Base-by-base conservation (phyloP, 2,113 vertebrate genomes). In the Mohoua ochrocephala region DNA sequence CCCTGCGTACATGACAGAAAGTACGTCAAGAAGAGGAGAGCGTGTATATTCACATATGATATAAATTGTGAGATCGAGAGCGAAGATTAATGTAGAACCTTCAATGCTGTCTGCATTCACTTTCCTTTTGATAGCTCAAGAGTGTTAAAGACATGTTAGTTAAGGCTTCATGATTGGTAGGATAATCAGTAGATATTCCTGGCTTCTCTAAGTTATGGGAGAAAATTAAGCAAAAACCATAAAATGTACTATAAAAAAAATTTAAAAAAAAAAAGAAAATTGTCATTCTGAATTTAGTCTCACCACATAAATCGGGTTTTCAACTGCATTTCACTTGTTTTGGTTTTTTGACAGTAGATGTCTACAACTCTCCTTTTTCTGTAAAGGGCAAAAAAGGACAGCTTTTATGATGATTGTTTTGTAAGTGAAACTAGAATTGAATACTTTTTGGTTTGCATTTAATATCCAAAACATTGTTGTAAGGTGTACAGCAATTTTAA, bases 221-320 rank as follows among this genome's bases (percentile, higher is more conserved):
- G 30, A 39, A 28, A 65, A 57, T 47, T 4, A 89, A 60, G 30
- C 3, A 7, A 50, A 52, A 60, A 33, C 50, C 20, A 39, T 50
- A 54, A 74, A 60, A 83, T 27, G 13, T 54, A 42, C 13, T n/a
- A 31, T 33, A 7, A 71, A 8, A 67, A n/a, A n/a, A 4, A 31
- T n/a, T n/a, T n/a, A 28, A 28, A 22, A 30, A 22, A 73, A 4
- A 3, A 33, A 10, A 35, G 18, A 20, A 74, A 84, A 67, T 63
- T 41, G 11, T 52, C 2, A 28, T 80, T 93, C 41, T 74, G 30
- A 67, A 63, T 78, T 73, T 88, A 30, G 39, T 60, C 20, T 83
- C 59, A 28, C 18, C 6, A 3, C 16, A n/a, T 63, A 83, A 92
- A 61, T 60, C 0, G 0, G 10, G 14, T 26, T 67, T 84, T 70